phyloP scores from a whole-genome alignment of 2,888 invertebrate species.

The Acrobasis repandana region DNA sequence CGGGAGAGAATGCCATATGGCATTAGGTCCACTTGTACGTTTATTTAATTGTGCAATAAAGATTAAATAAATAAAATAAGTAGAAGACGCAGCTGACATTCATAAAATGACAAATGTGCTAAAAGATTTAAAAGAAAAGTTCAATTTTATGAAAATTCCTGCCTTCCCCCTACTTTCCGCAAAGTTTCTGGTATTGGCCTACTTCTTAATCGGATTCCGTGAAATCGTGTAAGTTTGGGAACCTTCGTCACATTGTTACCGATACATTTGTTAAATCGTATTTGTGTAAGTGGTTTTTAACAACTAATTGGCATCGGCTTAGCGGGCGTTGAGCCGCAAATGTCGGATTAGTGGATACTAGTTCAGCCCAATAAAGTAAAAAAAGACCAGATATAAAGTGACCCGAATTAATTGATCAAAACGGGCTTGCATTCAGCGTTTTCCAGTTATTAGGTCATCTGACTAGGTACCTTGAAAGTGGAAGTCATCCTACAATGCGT shows the following conservation, averaged over 20 bases:
- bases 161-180: not conserved
- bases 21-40: no score
- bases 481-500: no score
- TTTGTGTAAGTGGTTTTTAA: slow-evolving; percentile 72
- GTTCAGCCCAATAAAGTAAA: slow-evolving; percentile 24
- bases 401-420: no score
- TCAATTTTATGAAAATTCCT: not conserved
- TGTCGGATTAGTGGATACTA: slow-evolving; percentile 49
- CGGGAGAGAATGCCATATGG: no score
- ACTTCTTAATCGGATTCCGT: not conserved
- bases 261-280: slow-evolving; percentile 56
- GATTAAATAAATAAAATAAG: not conserved
- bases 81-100: not conserved
- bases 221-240: slow-evolving; percentile 44
- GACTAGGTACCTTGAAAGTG: no score
- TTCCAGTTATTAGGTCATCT: no score
- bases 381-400: not conserved
- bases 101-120: not conserved
- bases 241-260: slow-evolving; percentile 36
- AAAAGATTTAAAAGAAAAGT: not conserved
- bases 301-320: slow-evolving; percentile 73
- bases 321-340: slow-evolving; percentile 58
- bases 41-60: not conserved
- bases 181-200: slow-evolving; percentile 1
- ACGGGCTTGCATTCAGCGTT: no score